Conservation (phyloP, 1,140 invertebrate species). For the Psilanteris sp. region DNA sequence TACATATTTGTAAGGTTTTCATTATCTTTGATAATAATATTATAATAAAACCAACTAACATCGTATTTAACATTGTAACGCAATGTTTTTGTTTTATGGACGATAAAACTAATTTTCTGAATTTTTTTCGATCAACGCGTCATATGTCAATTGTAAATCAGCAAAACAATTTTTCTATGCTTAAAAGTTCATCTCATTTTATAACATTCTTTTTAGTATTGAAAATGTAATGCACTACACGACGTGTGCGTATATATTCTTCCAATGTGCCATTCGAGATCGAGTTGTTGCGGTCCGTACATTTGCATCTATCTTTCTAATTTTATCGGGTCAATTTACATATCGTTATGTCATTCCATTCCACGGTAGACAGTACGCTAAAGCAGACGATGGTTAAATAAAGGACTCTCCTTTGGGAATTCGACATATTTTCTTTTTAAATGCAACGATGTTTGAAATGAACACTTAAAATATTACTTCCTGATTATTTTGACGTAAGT, state of each 20-base stretch:
- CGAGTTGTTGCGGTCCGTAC: slow-evolving; percentile 58
- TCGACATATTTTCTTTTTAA: slow-evolving; percentile 43
- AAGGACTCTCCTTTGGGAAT: slow-evolving; percentile 65
- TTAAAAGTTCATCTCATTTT: too few species aligned
- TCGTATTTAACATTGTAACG: too few species aligned
- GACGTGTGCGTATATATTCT: slow-evolving; percentile 30
- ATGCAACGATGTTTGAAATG: slow-evolving; percentile 27
- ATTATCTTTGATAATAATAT: too few species aligned
- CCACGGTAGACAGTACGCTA: slow-evolving; percentile 62
- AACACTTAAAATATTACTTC: slow-evolving; percentile 30
- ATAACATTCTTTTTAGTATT: too few species aligned
- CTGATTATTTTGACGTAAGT: slow-evolving; percentile 16
- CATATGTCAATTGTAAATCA: too few species aligned
- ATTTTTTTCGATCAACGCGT: too few species aligned
- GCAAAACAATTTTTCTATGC: too few species aligned
- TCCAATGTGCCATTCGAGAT: slow-evolving; percentile 53
- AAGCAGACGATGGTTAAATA: slow-evolving; percentile 70
- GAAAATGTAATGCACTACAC: slow-evolving; percentile 40
- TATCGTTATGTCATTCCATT: slow-evolving; percentile 67
- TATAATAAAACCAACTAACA: too few species aligned
- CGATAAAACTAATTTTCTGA: too few species aligned
- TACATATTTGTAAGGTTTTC: too few species aligned
- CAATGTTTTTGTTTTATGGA: too few species aligned
- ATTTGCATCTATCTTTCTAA: slow-evolving; percentile 75
- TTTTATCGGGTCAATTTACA: slow-evolving; percentile 72